Conservation (phyloP, 2,797 vertebrate genomes). For the Cygnus olor region DNA sequence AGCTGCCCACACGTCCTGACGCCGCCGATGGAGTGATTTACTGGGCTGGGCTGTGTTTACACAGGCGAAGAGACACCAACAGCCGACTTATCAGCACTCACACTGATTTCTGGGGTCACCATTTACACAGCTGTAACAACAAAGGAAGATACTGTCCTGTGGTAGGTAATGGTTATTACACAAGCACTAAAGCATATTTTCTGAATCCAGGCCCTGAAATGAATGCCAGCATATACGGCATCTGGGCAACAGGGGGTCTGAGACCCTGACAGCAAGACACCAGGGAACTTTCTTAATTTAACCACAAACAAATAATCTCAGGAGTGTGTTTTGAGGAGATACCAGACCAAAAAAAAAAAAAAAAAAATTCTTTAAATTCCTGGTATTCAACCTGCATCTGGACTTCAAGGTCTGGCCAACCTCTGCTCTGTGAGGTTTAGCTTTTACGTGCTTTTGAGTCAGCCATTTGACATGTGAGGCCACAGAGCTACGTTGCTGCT, state of each 20-base stretch:
- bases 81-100: not conserved
- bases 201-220: not conserved
- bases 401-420: not conserved
- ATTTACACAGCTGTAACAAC: conserved; percentile 6
- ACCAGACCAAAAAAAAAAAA: too few species aligned
- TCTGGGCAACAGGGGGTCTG: not conserved
- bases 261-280: not conserved
- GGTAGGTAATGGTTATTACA: not conserved
- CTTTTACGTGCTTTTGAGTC: not conserved
- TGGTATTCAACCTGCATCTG: not conserved
- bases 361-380: not conserved
- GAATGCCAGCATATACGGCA: not conserved
- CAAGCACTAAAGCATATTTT: not conserved
- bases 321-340: not conserved
- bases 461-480: not conserved
- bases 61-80: not conserved
- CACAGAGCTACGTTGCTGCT: not conserved
- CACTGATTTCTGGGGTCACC: not conserved
- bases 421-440: not conserved
- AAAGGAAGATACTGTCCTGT: not conserved
- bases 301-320: not conserved
- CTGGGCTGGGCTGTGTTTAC: not conserved
- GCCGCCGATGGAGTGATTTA: conserved; percentile 4
- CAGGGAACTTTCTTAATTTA: not conserved
- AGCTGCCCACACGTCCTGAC: fast-evolving